These are phyloP conservation scores for Watsonalla cultraria DNA, from an alignment of 2,888 invertebrate genomes.

Conservation along the genomic window DNA sequence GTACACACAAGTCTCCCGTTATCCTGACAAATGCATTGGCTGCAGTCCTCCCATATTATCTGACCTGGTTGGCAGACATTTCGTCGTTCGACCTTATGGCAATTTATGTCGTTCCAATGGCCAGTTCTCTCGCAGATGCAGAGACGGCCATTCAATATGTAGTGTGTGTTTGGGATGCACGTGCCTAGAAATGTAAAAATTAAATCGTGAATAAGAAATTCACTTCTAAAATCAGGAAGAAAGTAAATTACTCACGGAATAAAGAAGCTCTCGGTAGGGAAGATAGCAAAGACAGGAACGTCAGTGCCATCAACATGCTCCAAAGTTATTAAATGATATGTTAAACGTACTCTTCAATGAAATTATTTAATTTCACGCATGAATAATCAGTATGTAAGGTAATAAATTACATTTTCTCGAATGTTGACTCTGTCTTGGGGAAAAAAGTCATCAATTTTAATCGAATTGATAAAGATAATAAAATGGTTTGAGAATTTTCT, in stretches of 20 bases:
- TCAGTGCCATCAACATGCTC: conserved; percentile 45
- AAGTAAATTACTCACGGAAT: conserved; percentile 41
- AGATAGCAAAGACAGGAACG: conserved; percentile 42
- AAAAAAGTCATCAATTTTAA: background rate
- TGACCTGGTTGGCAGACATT: conserved; percentile 50
- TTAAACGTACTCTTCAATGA: conserved; percentile 21
- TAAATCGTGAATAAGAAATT: conserved; percentile 1
- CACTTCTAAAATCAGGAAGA: background rate
- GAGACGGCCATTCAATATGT: conserved; percentile 44
- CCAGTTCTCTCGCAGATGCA: conserved; percentile 55
- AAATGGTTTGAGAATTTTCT: background rate
- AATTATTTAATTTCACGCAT: conserved; percentile 35
- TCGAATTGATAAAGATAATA: background rate
- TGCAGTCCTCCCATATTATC: conserved; percentile 55
- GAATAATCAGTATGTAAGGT: conserved; percentile 15
- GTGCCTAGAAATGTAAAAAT: conserved; percentile 30
- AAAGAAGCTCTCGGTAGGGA: conserved; percentile 26
- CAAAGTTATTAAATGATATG: conserved; percentile 13
- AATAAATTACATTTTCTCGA: conserved; percentile 29
- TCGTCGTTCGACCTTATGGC: conserved; percentile 34
- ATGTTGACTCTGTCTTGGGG: conserved; percentile 3
- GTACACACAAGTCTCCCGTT: conserved; percentile 50
- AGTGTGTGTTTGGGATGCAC: conserved; percentile 59
- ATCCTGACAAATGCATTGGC: conserved; percentile 56
- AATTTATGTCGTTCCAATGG: conserved; percentile 45